A percentile compares a stretch with the other conserved stretches of the same genome.
Conservation (phyloP, 1,140 invertebrate species). For the Drosophila serrata region DNA sequence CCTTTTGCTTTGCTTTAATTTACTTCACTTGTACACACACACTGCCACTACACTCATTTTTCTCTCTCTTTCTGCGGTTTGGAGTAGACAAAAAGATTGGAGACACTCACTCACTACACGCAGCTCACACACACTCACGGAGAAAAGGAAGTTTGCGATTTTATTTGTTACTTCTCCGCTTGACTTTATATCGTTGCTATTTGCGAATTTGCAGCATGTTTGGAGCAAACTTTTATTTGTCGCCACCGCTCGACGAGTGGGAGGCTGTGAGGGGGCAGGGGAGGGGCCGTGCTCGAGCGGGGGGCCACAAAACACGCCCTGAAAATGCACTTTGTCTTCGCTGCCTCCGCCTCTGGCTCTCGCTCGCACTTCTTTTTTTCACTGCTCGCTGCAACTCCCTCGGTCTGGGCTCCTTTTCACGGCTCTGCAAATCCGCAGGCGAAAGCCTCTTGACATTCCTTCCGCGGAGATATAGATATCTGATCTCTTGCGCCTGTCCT, state of each 20-base stretch:
- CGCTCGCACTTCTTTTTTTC: conserved; percentile 4
- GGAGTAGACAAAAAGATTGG: conserved; percentile 73
- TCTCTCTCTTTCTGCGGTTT: conserved; percentile 66
- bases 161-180: conserved; percentile 30
- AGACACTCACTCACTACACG: conserved; percentile 32
- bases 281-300: conserved; percentile 17
- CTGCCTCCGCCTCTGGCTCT: conserved; percentile 44
- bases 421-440: conserved; percentile 11
- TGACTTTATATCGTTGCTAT: conserved; percentile 2
- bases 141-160: conserved; percentile 74
- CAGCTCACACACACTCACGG: conserved; percentile 42
- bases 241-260: conserved; percentile 17
- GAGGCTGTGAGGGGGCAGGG: conserved; percentile 20
- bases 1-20: conserved; percentile 74
- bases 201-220: conserved; percentile 44
- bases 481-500: conserved; percentile 45
- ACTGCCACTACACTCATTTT: conserved; percentile 41
- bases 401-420: conserved; percentile 26
- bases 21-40: conserved; percentile 54
- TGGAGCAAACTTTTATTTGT: conserved; percentile 17
- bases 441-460: conserved; percentile 2
- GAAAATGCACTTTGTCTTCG: conserved; percentile 56
- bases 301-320: conserved; percentile 52
- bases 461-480: conserved; percentile 29
- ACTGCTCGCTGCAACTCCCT: conserved; percentile 12